phyloP scores from a whole-genome alignment of 2,888 invertebrate genomes.

The Rhagonycha lutea region DNA sequence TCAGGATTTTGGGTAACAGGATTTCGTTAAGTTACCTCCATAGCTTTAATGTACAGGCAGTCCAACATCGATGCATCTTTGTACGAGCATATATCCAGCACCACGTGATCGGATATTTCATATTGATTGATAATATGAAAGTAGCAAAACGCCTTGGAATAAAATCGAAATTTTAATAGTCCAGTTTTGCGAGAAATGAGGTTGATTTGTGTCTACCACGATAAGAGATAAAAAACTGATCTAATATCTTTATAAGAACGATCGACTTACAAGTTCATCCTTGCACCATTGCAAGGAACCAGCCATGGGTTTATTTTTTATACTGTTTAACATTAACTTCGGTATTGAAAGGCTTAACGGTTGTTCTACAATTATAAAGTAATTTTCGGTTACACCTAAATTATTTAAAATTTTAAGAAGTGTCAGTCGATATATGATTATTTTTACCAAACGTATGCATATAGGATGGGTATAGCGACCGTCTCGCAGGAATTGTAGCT shows the following conservation, averaged over 20 bases:
- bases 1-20: too few species aligned
- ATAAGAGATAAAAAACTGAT: conserved; percentile 19
- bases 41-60: conserved; percentile 82
- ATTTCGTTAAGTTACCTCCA: conserved; percentile 63
- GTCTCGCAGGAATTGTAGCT: conserved; percentile 72
- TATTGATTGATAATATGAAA: conserved; percentile 87
- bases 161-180: conserved; percentile 58
- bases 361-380: conserved; percentile 87
- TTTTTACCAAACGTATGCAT: conserved; percentile 84
- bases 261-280: conserved; percentile 63
- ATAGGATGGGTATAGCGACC: conserved; percentile 83
- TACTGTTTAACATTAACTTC: conserved; percentile 62
- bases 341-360: conserved; percentile 76
- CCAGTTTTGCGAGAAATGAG: conserved; percentile 63
- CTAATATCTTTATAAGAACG: not conserved
- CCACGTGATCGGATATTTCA: conserved; percentile 64
- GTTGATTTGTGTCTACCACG: conserved; percentile 59
- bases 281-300: conserved; percentile 77
- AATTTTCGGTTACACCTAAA: conserved; percentile 78
- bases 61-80: conserved; percentile 81
- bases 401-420: not conserved
- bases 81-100: conserved; percentile 83
- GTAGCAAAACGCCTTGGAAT: conserved; percentile 76
- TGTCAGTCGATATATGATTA: not conserved
- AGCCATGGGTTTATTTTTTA: conserved; percentile 68